A percentile compares a stretch with the other conserved stretches of the same genome.
Conservation (phyloP, 2,888 invertebrate genomes). For the Nomada flava region DNA sequence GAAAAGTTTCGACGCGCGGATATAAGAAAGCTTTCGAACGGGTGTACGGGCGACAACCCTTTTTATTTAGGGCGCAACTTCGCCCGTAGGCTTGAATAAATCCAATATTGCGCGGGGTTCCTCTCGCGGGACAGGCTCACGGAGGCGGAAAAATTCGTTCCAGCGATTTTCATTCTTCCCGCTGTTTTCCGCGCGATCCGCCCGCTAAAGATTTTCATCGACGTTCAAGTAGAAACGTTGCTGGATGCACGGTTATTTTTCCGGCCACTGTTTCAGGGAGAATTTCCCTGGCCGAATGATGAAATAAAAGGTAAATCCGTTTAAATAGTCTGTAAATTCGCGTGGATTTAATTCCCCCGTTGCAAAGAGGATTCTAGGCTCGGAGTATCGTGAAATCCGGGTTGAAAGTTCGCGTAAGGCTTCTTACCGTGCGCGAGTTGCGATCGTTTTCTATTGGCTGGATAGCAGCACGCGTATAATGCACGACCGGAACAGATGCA, state of each 20-base stretch:
- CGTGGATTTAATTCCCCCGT: constrained; percentile 47
- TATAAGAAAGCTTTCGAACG: constrained; percentile 50
- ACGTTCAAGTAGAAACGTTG: not conserved
- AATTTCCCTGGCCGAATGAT: constrained; percentile 19
- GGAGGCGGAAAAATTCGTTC: constrained; percentile 54
- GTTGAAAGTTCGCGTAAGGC: constrained; percentile 45
- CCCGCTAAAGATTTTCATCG: not conserved
- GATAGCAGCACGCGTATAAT: constrained; percentile 43
- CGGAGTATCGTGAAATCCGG: constrained; percentile 46
- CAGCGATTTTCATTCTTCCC: constrained; percentile 3
- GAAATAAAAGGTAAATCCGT: constrained; percentile 52
- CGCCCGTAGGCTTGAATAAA: constrained; percentile 78
- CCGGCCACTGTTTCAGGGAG: constrained; percentile 14
- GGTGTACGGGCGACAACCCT: constrained; percentile 79
- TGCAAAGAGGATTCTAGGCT: constrained; percentile 50
- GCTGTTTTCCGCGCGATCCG: constrained; percentile 35
- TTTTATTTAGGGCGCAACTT: constrained; percentile 83
- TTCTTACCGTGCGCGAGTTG: constrained; percentile 52
- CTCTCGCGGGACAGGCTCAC: constrained; percentile 22
- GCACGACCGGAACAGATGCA: constrained; percentile 49
- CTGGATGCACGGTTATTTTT: constrained; percentile 1
- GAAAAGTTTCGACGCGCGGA: constrained; percentile 66
- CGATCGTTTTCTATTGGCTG: constrained; percentile 57
- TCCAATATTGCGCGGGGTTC: constrained; percentile 79
- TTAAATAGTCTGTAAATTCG: constrained; percentile 58